Conservation (phyloP, 2,797 vertebrate genomes). For the Podarcis lilfordi region DNA sequence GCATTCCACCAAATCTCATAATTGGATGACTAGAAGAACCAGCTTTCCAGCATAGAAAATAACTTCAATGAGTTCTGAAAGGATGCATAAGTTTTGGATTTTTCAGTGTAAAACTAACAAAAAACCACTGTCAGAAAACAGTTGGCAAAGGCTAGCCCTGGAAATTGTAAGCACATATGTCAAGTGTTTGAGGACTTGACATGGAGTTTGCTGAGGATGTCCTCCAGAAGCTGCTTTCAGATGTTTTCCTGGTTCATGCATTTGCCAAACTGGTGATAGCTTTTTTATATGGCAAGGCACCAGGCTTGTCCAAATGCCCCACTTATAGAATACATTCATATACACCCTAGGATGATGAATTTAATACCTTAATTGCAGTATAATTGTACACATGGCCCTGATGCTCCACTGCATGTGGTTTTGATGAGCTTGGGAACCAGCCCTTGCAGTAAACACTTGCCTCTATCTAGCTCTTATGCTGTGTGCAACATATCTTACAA, state of each 20-base stretch:
- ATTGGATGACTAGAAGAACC: background rate
- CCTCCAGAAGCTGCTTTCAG: background rate
- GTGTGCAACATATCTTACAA: background rate
- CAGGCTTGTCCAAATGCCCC: background rate
- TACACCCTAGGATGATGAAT: too few relatives aligned
- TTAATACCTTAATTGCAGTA: background rate
- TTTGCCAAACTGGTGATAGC: background rate
- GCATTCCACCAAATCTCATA: background rate
- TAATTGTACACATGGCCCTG: background rate
- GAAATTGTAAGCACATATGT: background rate
- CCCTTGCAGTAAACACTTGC: background rate
- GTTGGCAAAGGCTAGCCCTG: background rate
- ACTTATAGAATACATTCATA: too few relatives aligned
- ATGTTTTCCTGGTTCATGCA: background rate
- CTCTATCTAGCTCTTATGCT: background rate
- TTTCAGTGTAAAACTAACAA: background rate
- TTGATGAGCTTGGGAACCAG: background rate
- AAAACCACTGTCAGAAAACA: background rate
- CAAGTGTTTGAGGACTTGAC: background rate
- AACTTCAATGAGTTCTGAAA: background rate
- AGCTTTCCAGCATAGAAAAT: background rate
- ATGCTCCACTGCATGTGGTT: background rate
- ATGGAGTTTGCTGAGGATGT: background rate
- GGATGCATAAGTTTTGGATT: background rate
- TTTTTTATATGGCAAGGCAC: background rate